Evolutionary conservation across 2,888 invertebrate genomes (phyloP).

Genomic region (Amphipyra tragopoginis): DNA sequence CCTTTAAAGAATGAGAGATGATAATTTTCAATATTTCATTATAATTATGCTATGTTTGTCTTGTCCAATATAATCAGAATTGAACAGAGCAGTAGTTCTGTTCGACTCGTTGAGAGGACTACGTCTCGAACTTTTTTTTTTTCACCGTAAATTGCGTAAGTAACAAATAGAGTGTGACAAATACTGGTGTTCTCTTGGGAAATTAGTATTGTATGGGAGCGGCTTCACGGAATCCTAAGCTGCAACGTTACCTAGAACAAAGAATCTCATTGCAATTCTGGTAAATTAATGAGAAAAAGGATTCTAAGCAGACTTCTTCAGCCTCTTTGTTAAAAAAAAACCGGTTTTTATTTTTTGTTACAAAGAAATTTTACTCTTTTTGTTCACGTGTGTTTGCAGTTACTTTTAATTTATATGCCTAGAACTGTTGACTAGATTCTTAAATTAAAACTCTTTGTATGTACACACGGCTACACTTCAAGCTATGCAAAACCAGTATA

Average conservation of each 20-base stretch:
- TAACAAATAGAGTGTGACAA: constrained; percentile 72
- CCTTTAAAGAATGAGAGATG: neutral
- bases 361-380: constrained; percentile 9
- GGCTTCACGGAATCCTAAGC: constrained; percentile 56
- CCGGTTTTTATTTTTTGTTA: constrained; percentile 6
- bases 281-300: constrained; percentile 48
- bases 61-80: neutral
- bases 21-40: neutral
- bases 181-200: constrained; percentile 69
- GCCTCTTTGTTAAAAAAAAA: constrained; percentile 12
- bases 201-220: constrained; percentile 65
- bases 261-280: constrained; percentile 54
- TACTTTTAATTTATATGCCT: neutral
- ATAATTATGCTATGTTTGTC: neutral
- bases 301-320: constrained; percentile 26
- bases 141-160: constrained; percentile 49
- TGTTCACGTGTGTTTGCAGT: neutral
- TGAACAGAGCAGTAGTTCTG: constrained; percentile 3
- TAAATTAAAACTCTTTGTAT: no score
- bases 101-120: no score
- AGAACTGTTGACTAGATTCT: neutral
- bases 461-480: no score
- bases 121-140: constrained; percentile 12
- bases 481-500: no score
- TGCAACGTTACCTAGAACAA: constrained; percentile 51